These are phyloP conservation scores for Thecophora atra DNA, from an alignment of 2,888 invertebrate species.

Conservation along the genomic window DNA sequence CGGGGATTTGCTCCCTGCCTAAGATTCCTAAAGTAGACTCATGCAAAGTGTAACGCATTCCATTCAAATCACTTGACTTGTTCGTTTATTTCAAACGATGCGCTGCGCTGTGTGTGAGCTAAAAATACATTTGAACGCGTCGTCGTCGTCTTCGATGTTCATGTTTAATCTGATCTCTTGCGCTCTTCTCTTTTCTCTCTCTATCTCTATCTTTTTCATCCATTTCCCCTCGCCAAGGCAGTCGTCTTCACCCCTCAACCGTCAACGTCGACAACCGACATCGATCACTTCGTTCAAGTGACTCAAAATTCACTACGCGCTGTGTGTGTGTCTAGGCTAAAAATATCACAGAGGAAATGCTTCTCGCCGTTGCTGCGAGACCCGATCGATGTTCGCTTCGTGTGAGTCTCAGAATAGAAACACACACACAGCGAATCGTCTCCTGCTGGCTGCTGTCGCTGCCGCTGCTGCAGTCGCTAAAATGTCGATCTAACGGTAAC, in stretches of 20 bases:
- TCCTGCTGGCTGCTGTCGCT: neutral
- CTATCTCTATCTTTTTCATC: neutral
- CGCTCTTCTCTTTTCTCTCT: neutral
- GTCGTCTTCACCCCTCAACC: too few relatives aligned
- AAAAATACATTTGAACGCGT: slow-evolving; percentile 23
- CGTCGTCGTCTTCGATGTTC: neutral
- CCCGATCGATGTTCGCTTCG: neutral
- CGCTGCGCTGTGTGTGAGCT: neutral
- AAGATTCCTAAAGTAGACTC: slow-evolving; percentile 25
- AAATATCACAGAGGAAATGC: neutral
- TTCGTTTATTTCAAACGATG: slow-evolving; percentile 10
- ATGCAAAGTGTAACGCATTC: slow-evolving; percentile 28
- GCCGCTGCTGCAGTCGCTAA: neutral
- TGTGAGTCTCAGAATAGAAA: too few relatives aligned
- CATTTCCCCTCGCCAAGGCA: too few relatives aligned
- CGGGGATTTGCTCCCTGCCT: neutral
- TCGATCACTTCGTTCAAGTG: too few relatives aligned
- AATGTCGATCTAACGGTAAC: too few relatives aligned
- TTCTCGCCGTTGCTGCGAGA: neutral
- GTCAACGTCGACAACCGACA: too few relatives aligned
- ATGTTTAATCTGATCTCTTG: neutral
- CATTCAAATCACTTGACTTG: slow-evolving; percentile 29
- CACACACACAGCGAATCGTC: neutral
- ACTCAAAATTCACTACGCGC: neutral
- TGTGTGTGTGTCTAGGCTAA: neutral